These are phyloP conservation scores for Morpho helenor DNA, from an alignment of 2,888 invertebrate species.

Conservation along the genomic window DNA sequence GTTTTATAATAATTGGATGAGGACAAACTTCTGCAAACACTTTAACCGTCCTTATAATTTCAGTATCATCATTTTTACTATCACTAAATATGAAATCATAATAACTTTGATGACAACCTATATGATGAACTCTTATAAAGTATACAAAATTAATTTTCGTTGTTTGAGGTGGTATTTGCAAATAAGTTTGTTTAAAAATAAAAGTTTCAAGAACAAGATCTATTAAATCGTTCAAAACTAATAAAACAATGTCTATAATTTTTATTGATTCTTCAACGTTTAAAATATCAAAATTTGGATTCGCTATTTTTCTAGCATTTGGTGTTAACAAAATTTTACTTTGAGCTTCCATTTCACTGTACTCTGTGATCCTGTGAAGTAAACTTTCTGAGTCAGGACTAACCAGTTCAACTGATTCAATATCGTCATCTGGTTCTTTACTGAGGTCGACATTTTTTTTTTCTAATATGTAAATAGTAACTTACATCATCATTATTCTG, in stretches of 20 bases:
- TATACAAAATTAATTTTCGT: slow-evolving; percentile 40
- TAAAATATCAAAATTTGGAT: slow-evolving; percentile 2
- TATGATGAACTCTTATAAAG: slow-evolving; percentile 50
- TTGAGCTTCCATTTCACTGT: slow-evolving; percentile 30
- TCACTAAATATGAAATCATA: slow-evolving; percentile 52
- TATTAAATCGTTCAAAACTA: slow-evolving; percentile 41
- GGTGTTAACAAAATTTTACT: slow-evolving; percentile 28
- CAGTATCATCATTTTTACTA: slow-evolving; percentile 33
- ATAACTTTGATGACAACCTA: slow-evolving; percentile 54
- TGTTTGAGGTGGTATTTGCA: slow-evolving; percentile 38
- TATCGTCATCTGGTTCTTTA: slow-evolving; percentile 27
- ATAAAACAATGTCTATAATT: slow-evolving; percentile 32
- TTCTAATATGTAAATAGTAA: slow-evolving; percentile 48
- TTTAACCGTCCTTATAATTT: slow-evolving; percentile 42
- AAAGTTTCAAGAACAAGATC: slow-evolving; percentile 48
- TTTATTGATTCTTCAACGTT: slow-evolving; percentile 26
- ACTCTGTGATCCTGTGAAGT: slow-evolving; percentile 31
- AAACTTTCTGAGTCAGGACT: slow-evolving; percentile 39
- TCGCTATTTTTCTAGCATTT: slow-evolving; percentile 14
- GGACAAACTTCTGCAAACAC: slow-evolving; percentile 55
- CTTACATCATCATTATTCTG: slow-evolving; percentile 35
- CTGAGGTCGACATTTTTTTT: slow-evolving; percentile 37
- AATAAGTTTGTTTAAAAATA: slow-evolving; percentile 46
- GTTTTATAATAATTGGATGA: slow-evolving; percentile 52
- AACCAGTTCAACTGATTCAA: slow-evolving; percentile 34